Evolutionary conservation across 2,888 invertebrate species (phyloP), one percentile per base, ranked within the genome.

Genomic region (Escarpia spicata): DNA sequence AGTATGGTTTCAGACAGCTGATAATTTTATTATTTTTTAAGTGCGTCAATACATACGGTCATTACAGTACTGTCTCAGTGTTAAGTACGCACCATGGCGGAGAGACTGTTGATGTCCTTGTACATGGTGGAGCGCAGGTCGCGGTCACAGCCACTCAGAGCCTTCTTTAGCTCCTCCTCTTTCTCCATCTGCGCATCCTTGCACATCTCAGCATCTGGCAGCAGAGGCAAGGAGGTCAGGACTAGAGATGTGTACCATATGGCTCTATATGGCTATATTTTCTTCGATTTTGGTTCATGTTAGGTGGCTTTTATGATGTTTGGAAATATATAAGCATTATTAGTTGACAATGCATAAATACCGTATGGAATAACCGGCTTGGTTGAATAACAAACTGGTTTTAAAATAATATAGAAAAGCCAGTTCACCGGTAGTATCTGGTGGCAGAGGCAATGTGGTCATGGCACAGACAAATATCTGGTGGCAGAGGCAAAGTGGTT

Each of bases 151-250:
- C 90, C 44, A n/a, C 89, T 93, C 92, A 93, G 75, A 52, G 89
- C 60, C 52, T 94, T 94, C 52, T 94, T 92, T 89, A 94, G 91
- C 26, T 93, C 93, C 44, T 94, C 94, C 91, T 94, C 94, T 92
- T 94, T 93, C 92, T 93, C 94, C 89, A 94, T 45, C 92, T 94
- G 94, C 37, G 93, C 93, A 91, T 94, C 94, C 58, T 92, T 93
- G 75, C 92, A 92, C 92, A 93, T 92, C n/a, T 92, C 75, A 75
- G 75, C 75, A 75, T 75, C 75, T 75, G 75, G 75, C 26, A 3
- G 12, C 60, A 19, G 60, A 52, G 52, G 52, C 52, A 52, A 45
- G 45, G 45, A 9, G 45, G 45, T 45, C 45, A 45, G 45, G 45
- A 45, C 45, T 37, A 37, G 37, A 37, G 37, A 37, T 37, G 37